Percentiles rank a stretch among this genome's conserved stretches.
Evolutionary conservation across 2,888 invertebrate genomes (phyloP).

Genomic region (Thereva nobilitata): DNA sequence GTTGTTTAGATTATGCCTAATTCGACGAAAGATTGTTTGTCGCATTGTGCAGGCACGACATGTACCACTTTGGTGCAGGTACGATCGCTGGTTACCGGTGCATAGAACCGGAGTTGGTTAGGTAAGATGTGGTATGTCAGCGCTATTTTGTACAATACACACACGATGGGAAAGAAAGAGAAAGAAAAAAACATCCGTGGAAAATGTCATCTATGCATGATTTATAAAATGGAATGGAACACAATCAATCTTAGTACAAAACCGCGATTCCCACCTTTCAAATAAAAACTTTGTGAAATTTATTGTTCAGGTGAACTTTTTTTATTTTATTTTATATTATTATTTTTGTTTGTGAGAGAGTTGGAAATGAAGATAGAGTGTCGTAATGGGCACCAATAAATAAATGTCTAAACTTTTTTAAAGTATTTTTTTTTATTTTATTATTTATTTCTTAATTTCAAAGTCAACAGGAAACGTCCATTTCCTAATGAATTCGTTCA

Average conservation of each 20-base stretch:
- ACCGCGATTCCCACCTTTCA: background rate
- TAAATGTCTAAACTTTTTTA: background rate
- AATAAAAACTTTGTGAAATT: background rate
- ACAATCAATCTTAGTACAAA: background rate
- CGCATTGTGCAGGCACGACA: constrained; percentile 6
- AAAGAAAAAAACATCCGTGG: background rate
- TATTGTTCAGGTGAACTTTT: too few relatives aligned
- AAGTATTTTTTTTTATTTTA: background rate
- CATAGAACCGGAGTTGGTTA: constrained; percentile 32
- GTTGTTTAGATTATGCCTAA: background rate
- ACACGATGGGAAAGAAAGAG: background rate
- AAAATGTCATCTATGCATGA: constrained; percentile 4
- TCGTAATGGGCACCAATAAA: background rate
- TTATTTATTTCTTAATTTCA: background rate
- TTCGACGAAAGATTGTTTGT: constrained; percentile 11
- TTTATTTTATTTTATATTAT: too few relatives aligned
- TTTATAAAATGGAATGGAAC: background rate
- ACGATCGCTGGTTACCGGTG: constrained; percentile 30
- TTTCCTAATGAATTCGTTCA: constrained; percentile 17
- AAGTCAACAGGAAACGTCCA: constrained; percentile 22
- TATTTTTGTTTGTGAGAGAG: too few relatives aligned
- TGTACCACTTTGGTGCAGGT: constrained; percentile 26
- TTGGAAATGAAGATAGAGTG: background rate
- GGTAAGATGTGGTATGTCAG: constrained; percentile 22
- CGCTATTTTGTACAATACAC: background rate